Evolutionary conservation across 35 echinoderm and acorn worm genomes (phyloP).

Genomic region (Holothuria glaberrima): DNA sequence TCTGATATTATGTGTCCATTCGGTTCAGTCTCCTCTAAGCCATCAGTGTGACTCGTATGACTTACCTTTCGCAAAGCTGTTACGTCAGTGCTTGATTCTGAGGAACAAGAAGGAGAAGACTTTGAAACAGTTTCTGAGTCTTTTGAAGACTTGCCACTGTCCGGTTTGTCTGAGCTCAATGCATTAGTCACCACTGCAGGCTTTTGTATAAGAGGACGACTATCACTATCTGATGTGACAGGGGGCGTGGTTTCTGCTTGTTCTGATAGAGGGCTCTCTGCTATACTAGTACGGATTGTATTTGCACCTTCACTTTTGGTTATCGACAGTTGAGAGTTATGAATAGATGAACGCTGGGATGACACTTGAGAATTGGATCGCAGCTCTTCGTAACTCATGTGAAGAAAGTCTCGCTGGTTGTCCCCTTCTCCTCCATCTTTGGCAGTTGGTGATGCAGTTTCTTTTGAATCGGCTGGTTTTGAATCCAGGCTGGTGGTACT

Average conservation of each 20-base stretch:
- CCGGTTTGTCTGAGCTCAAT: not conserved
- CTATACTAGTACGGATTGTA: constrained; percentile 19
- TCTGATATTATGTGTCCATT: not conserved
- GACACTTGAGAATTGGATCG: constrained; percentile 79
- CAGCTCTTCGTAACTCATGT: constrained; percentile 89
- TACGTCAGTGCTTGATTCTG: constrained; percentile 70
- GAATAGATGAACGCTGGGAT: constrained; percentile 77
- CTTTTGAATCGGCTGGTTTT: constrained; percentile 43
- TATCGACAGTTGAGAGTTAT: constrained; percentile 78
- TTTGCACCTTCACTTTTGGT: constrained; percentile 58
- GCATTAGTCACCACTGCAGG: constrained; percentile 42
- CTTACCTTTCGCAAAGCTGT: constrained; percentile 67
- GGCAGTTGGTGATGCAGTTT: constrained; percentile 5
- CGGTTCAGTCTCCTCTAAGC: constrained; percentile 33
- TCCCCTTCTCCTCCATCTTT: constrained; percentile 19
- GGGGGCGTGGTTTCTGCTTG: constrained; percentile 1
- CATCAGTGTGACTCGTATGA: constrained; percentile 23
- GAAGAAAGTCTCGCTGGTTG: constrained; percentile 74
- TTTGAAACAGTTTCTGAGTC: not conserved
- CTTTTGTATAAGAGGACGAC: constrained; percentile 1
- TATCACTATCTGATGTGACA: not conserved
- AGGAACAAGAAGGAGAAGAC: constrained; percentile 57
- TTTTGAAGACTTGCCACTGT: not conserved
- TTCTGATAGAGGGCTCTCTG: constrained; percentile 52
- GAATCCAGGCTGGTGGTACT: constrained; percentile 82